Conservation (phyloP, 2,797 vertebrate species). For the Triplophysa yarkandensis region DNA sequence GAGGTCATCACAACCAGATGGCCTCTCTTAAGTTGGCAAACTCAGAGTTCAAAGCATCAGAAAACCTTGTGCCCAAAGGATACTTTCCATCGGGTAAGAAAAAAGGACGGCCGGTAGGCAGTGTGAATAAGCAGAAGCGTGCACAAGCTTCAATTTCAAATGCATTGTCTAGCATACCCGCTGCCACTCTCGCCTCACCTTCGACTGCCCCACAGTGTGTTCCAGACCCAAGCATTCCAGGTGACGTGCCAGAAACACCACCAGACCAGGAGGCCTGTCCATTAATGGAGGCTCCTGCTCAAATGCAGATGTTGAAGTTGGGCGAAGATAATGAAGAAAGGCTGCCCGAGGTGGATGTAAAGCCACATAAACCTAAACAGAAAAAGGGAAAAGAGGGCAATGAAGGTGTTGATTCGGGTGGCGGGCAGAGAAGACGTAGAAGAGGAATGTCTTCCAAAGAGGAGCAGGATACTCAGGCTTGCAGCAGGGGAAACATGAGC, state of each 20-base stretch:
- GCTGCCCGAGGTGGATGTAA: conserved; percentile 70
- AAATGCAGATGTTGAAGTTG: conserved; percentile 72
- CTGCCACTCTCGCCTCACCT: conserved; percentile 57
- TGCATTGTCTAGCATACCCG: conserved; percentile 53
- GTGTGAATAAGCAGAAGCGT: conserved; percentile 97
- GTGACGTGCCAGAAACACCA: conserved; percentile 49
- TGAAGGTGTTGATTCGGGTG: conserved; percentile 57
- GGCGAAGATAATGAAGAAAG: conserved; percentile 74
- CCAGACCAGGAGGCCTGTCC: conserved; percentile 59
- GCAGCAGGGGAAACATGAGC: conserved; percentile 51
- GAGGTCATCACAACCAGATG: conserved; percentile 71
- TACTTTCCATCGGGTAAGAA: conserved; percentile 99
- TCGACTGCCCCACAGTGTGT: conserved; percentile 49
- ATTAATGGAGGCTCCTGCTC: conserved; percentile 60
- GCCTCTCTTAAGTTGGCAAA: conserved; percentile 69
- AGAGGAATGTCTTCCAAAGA: conserved; percentile 75
- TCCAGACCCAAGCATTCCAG: conserved; percentile 50
- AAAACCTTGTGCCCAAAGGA: conserved; percentile 86
- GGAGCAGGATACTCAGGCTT: conserved; percentile 71
- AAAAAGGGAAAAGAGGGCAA: conserved; percentile 71
- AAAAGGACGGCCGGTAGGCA: conserved; percentile 95
- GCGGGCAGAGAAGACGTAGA: conserved; percentile 73
- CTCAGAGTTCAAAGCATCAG: conserved; percentile 71
- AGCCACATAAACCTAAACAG: conserved; percentile 69
- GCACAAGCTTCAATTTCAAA: conserved; percentile 68